Evolutionary conservation across 2,888 invertebrate species (phyloP).

Genomic region (Oligia fasciuncula): DNA sequence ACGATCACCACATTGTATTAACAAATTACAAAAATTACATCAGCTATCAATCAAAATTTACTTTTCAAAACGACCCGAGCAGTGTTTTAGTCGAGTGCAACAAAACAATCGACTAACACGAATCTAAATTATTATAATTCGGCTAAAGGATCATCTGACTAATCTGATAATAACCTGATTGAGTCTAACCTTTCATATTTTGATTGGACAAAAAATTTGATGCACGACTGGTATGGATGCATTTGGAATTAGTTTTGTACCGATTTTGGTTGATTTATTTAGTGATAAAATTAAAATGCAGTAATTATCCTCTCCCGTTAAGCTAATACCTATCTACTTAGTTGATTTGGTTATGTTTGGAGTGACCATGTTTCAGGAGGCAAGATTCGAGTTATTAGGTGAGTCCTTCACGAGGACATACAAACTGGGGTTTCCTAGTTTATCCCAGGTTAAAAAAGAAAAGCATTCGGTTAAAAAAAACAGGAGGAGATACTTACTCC

Average conservation of each 20-base stretch:
- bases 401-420: neutral
- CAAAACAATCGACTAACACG: constrained; percentile 67
- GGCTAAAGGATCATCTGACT: constrained; percentile 73
- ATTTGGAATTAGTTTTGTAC: constrained; percentile 47
- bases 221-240: constrained; percentile 54
- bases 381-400: neutral
- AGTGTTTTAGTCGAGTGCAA: constrained; percentile 61
- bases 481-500: neutral
- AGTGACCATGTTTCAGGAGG: no score
- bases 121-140: constrained; percentile 80
- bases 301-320: constrained; percentile 8
- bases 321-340: neutral
- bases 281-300: constrained; percentile 26
- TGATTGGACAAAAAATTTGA: constrained; percentile 60
- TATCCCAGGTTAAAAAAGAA: neutral
- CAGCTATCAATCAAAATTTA: constrained; percentile 72
- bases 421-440: neutral
- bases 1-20: constrained; percentile 46
- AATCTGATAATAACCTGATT: constrained; percentile 79
- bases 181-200: constrained; percentile 70
- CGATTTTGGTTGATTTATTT: constrained; percentile 49
- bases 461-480: neutral
- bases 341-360: constrained; percentile 1
- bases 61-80: constrained; percentile 63
- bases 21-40: constrained; percentile 57